Evolutionary conservation across 2,797 vertebrate genomes (phyloP).

Genomic region (Brachyalestes nurse): DNA sequence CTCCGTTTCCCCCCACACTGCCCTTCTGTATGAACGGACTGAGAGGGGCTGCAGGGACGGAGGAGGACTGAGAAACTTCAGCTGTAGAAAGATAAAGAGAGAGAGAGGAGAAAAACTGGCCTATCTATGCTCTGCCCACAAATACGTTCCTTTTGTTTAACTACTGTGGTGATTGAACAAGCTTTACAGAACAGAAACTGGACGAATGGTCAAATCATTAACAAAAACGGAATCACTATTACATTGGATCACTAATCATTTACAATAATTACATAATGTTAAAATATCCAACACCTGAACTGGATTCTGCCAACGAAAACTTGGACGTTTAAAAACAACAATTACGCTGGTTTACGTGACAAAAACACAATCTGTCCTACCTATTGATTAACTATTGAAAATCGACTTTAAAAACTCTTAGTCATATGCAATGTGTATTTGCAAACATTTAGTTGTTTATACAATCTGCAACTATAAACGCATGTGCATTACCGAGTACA

Average conservation of each 20-base stretch:
- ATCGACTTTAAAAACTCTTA: too few relatives aligned
- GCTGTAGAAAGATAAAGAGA: not conserved
- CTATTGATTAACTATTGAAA: too few relatives aligned
- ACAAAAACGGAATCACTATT: not conserved
- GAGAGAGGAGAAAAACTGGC: constrained; percentile 4
- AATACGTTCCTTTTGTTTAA: not conserved
- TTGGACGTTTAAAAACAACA: too few relatives aligned
- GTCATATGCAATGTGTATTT: too few relatives aligned
- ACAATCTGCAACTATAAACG: not conserved
- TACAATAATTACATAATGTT: not conserved
- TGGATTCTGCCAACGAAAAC: too few relatives aligned
- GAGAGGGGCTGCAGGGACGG: constrained; percentile 78
- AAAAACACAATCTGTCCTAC: too few relatives aligned
- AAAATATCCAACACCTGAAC: not conserved
- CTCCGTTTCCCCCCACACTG: constrained; percentile 82
- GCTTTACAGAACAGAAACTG: not conserved
- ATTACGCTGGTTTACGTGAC: too few relatives aligned
- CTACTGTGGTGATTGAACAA: not conserved
- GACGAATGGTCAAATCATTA: too few relatives aligned
- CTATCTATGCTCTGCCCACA: not conserved
- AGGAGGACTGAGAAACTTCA: constrained; percentile 75
- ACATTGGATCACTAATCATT: not conserved
- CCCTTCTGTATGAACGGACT: constrained; percentile 86
- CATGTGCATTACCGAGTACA: not conserved
- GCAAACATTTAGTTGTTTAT: not conserved